Evolutionary conservation across 2,113 vertebrate genomes (phyloP).

Genomic region (Hoplias malabaricus): DNA sequence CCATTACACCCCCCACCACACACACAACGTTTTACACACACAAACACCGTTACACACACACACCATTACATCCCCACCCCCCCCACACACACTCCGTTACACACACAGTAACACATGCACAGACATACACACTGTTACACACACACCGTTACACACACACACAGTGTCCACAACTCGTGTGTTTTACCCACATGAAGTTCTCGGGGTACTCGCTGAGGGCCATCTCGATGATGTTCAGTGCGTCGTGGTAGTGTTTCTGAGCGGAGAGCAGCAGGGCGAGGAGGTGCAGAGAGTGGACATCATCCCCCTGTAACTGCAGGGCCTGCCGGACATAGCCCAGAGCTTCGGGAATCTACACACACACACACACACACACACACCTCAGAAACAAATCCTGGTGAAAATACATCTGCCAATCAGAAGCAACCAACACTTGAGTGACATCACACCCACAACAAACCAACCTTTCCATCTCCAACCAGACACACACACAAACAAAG

Average conservation of each 20-base stretch:
- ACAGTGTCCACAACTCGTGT: slow-evolving; percentile 71
- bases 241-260: slow-evolving; percentile 97
- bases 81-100: slow-evolving; percentile 22
- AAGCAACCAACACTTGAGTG: too few relatives aligned
- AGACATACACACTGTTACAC: too few relatives aligned
- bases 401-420: too few relatives aligned
- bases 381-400: too few relatives aligned
- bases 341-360: slow-evolving; percentile 91
- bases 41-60: slow-evolving; percentile 23
- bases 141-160: slow-evolving; percentile 78
- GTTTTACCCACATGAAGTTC: slow-evolving; percentile 88
- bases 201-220: slow-evolving; percentile 97
- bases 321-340: slow-evolving; percentile 95
- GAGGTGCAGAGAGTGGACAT: slow-evolving; percentile 94
- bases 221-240: slow-evolving; percentile 97
- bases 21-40: slow-evolving; percentile 21
- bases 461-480: not conserved
- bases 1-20: too few relatives aligned
- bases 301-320: slow-evolving; percentile 94
- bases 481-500: slow-evolving; percentile 33
- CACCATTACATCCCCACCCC: too few relatives aligned
- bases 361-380: slow-evolving; percentile 29
- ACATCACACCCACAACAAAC: too few relatives aligned
- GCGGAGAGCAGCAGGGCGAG: slow-evolving; percentile 93
- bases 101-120: too few relatives aligned